Base-by-base conservation (phyloP, 2,113 vertebrate species). In the Octodon degus region DNA sequence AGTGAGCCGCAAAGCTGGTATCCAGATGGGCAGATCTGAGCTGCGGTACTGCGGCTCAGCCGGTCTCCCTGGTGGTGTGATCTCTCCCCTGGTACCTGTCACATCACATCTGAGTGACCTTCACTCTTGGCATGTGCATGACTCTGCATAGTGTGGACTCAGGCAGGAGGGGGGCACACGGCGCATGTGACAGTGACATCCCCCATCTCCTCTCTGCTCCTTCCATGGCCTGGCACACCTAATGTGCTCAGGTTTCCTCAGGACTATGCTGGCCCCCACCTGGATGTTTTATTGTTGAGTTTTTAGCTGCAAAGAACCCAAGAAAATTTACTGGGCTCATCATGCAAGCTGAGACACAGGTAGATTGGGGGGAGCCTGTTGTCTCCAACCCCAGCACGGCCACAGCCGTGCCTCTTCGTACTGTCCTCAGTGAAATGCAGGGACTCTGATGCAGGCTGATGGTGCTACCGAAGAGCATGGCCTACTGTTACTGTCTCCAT, bases 1-100 rank as follows among this genome's bases (percentile, higher is more conserved):
- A 91, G 91, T 37, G 89, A 96, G 74, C 60, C 90, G 84, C 93
- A 91, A 95, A 97, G 80, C 95, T 97, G 93, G 84, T 94, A 79
- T 37, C 88, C 96, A 96, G 96, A 97, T 92, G 72, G 96, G 34
- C 70, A 40, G 20, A 72, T 79, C 77, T 40, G 47, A 37, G 14
- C 55, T 5, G 68, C 16, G 74, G 81, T 82, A n/a, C 53, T 47
- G 95, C 37, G 80, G 50, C 90, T 86, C 65, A 50, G 90, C 55
- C 50, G 32, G 81, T 85, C 79, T 62, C 70, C n/a, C 32, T 13
- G 2, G 30, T 3, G 2, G 1, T 34, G 12, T 84, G n/a, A 76
- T 93, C 79, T 91, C 83, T 47, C 84, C 67, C 91, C 47, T 77
- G 86, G n/a, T 43, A 82, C 93, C 72, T 37, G 85, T 68, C 76